These are phyloP conservation scores for Apis cerana DNA, from an alignment of 1,140 invertebrate species.

Conservation along the genomic window DNA sequence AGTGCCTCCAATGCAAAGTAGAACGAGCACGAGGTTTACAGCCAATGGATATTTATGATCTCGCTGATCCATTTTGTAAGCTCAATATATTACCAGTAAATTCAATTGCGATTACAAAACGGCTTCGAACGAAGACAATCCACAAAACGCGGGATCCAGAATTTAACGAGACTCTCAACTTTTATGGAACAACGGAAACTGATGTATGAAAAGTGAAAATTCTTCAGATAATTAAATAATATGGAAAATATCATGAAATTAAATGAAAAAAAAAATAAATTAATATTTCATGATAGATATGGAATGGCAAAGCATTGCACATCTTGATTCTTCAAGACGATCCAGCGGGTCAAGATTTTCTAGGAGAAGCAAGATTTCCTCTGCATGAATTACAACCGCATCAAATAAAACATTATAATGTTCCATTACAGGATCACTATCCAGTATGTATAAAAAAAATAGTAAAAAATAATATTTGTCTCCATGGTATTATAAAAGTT, in stretches of 20 bases:
- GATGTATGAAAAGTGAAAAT: conserved; percentile 81
- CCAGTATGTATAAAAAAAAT: conserved; percentile 65
- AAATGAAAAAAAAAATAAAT: not conserved
- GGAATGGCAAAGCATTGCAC: conserved; percentile 64
- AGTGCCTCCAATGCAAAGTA: conserved; percentile 90
- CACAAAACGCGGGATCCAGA: conserved; percentile 96
- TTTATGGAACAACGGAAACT: conserved; percentile 92
- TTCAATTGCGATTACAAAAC: conserved; percentile 85
- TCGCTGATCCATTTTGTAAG: conserved; percentile 96
- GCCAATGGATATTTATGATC: conserved; percentile 93
- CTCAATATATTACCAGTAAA: conserved; percentile 91
- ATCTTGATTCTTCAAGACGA: conserved; percentile 70
- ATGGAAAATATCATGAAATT: not conserved
- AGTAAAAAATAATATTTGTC: too few relatives aligned
- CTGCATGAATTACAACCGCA: conserved; percentile 85
- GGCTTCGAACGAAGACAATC: conserved; percentile 92
- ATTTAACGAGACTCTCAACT: conserved; percentile 95
- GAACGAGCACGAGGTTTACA: conserved; percentile 88
- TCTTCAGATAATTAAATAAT: conserved; percentile 9
- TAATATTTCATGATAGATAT: conserved; percentile 84
- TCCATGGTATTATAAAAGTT: too few relatives aligned
- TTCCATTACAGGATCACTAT: conserved; percentile 83
- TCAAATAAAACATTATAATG: conserved; percentile 84
- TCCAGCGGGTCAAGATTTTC: conserved; percentile 84
- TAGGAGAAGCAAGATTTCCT: conserved; percentile 87